Conservation (phyloP, 1,140 invertebrate genomes). For the Drosophila setifemur region DNA sequence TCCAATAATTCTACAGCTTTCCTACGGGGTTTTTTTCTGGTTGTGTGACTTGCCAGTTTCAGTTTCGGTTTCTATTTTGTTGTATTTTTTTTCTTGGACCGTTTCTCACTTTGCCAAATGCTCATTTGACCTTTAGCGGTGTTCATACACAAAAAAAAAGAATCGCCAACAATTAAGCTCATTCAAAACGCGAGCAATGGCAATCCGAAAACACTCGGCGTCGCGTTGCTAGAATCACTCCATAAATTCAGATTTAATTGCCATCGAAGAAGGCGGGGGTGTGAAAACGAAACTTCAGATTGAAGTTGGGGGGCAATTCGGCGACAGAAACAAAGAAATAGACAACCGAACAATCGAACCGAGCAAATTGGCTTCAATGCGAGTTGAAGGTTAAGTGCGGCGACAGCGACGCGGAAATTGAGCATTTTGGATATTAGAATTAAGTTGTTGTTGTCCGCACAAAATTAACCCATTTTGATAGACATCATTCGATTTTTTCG, state of each 20-base stretch:
- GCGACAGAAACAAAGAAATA: neutral
- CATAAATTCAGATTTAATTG: slow-evolving; percentile 70
- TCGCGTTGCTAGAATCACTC: slow-evolving; percentile 63
- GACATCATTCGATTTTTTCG: neutral
- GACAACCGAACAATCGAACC: slow-evolving; percentile 17
- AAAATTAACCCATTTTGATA: slow-evolving; percentile 11
- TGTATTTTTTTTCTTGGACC: neutral
- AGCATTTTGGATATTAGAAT: slow-evolving; percentile 15
- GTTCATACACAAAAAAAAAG: slow-evolving; percentile 40
- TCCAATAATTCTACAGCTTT: slow-evolving; percentile 62
- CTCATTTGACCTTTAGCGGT: slow-evolving; percentile 77
- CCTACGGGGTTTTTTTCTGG: slow-evolving; percentile 10
- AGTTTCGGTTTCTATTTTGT: slow-evolving; percentile 20
- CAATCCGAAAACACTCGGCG: slow-evolving; percentile 46
- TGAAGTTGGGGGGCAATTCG: neutral
- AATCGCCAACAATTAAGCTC: slow-evolving; percentile 74
- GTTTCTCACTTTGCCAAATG: slow-evolving; percentile 51
- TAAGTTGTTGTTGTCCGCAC: neutral
- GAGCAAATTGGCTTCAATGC: slow-evolving; percentile 69
- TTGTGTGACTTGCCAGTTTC: slow-evolving; percentile 29
- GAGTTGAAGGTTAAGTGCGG: slow-evolving; percentile 75
- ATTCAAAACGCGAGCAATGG: slow-evolving; percentile 74
- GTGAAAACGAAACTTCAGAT: slow-evolving; percentile 32
- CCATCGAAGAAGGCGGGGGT: neutral
- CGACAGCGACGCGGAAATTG: slow-evolving; percentile 57